phyloP scores from a whole-genome alignment of 2,797 vertebrate species.

The Sebastes hubbsi region DNA sequence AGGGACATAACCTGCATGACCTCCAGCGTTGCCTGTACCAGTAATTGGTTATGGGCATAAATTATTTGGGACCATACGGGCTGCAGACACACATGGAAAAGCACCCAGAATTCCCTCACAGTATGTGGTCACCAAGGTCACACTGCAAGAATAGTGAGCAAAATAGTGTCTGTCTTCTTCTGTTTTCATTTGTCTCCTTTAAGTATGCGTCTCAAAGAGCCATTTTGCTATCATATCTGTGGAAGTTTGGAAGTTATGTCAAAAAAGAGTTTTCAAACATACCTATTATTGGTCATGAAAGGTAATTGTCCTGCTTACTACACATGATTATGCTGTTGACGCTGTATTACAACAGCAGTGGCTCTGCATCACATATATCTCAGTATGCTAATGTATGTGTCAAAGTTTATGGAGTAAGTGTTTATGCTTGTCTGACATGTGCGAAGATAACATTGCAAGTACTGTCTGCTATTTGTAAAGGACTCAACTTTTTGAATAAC shows the following conservation, averaged over 20 bases:
- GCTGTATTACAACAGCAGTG: not conserved
- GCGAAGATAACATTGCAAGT: not conserved
- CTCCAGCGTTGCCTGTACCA: slow-evolving; percentile 2
- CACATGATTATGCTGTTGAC: not conserved
- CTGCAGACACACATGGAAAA: slow-evolving; percentile 4
- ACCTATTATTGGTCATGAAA: not conserved
- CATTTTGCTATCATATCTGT: not conserved
- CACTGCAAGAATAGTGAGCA: not conserved
- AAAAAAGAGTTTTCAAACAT: not conserved
- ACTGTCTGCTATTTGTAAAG: not conserved
- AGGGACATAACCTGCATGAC: slow-evolving; percentile 16
- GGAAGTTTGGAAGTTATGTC: not conserved
- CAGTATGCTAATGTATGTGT: not conserved
- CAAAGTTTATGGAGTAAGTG: not conserved
- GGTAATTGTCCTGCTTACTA: too few species aligned
- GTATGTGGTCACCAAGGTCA: not conserved
- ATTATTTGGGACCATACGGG: slow-evolving; percentile 29
- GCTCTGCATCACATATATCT: not conserved
- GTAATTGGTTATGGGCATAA: not conserved
- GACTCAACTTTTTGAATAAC: not conserved
- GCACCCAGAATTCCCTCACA: not conserved
- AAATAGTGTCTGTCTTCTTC: not conserved
- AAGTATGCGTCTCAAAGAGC: not conserved
- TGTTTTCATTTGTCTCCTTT: not conserved
- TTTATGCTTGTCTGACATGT: not conserved